These are phyloP conservation scores for Prosopocoilus inquinatus DNA, from an alignment of 2,888 invertebrate genomes.

Conservation along the genomic window DNA sequence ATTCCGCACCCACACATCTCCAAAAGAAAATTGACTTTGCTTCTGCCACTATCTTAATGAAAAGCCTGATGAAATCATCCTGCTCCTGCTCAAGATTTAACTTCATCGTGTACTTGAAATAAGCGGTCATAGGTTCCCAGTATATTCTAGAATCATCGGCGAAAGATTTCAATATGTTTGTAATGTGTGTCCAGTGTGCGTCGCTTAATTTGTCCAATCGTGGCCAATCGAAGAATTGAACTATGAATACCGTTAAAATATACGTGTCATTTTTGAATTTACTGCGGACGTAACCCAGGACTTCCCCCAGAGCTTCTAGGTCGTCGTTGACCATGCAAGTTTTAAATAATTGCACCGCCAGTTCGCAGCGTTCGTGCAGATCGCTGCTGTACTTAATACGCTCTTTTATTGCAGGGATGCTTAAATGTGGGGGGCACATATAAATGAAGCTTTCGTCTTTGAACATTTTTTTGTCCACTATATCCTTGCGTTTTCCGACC, in stretches of 20 bases:
- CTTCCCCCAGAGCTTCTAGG: constrained; percentile 1
- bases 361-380: not conserved
- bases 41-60: not conserved
- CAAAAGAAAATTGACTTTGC: not conserved
- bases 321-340: constrained; percentile 2
- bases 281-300: not conserved
- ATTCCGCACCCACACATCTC: not conserved
- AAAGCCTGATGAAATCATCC: not conserved
- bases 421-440: not conserved
- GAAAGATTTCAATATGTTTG: not conserved
- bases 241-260: not conserved
- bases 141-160: too few relatives aligned
- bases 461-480: constrained; percentile 3
- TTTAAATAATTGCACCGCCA: not conserved
- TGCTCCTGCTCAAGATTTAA: not conserved
- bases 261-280: constrained; percentile 9
- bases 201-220: not conserved
- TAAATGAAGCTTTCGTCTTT: constrained; percentile 6
- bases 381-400: constrained; percentile 6
- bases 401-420: constrained; percentile 10
- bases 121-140: too few relatives aligned
- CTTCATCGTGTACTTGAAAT: not conserved
- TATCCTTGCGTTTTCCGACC: constrained; percentile 1
- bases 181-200: not conserved
- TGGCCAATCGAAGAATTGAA: not conserved